Evolutionary conservation across 2,113 vertebrate genomes (phyloP), one percentile per base, ranked within the genome.

Genomic region (Xenopus borealis): DNA sequence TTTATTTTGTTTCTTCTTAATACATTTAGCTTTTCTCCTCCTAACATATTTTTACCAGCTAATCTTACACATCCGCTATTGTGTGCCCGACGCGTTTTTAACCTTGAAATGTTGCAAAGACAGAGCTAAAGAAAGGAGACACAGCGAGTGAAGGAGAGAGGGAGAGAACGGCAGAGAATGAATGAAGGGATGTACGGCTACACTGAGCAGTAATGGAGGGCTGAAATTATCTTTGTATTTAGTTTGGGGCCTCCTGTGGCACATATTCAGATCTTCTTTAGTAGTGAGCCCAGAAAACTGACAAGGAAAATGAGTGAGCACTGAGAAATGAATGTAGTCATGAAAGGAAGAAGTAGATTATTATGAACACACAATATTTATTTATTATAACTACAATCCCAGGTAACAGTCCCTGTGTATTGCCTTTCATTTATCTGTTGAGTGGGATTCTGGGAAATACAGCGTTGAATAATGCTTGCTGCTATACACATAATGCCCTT

Each of bases 61-160:
- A 88, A 95, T 94, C 92, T 93, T 85, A 86, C 88, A 91, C 90
- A 86, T 89, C 89, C 91, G 86, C 86, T 84, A 87, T 91, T 92
- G 89, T 88, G 89, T 92, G 59, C 85, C 84, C 90, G 90, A 93
- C 89, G 93, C 91, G 80, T 88, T 86, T 86, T 88, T 94, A 93
- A 95, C 94, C 94, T 97, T 98, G 93, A 97, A 94, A 95, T 92
- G 86, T 87, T 94, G 90, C 86, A 89, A 90, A 91, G 87, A 82
- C 83, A 79, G 82, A 84, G 83, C 64, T 40, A 64, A 70, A 77
- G 74, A 77, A 77, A 69, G 74, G 66, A 64, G 69, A 64, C 67
- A 20, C 74, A 64, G 74, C 20, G 61, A 77, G 76, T 82, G 81
- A 83, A 88, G 82, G 27, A 75, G 82, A 20, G 20, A 0, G 0